Evolutionary conservation across 1,140 invertebrate species (phyloP).

Genomic region (Drosophila nigrodunni): DNA sequence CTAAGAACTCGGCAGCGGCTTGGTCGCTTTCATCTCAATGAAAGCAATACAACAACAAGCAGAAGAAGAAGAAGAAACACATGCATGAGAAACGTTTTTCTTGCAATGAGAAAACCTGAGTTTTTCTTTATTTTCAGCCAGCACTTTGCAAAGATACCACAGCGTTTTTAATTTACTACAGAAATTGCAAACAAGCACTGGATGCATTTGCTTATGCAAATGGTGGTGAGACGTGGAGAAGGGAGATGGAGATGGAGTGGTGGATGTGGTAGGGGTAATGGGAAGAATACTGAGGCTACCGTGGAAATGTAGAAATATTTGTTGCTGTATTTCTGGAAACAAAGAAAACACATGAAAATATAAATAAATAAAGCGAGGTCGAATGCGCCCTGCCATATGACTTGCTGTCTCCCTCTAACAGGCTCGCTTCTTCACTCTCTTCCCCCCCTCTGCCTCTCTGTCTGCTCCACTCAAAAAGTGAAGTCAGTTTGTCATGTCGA

Average conservation of each 20-base stretch:
- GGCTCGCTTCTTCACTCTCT: background rate
- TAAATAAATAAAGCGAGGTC: slow-evolving; percentile 83
- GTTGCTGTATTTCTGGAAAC: slow-evolving; percentile 60
- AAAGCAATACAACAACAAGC: slow-evolving; percentile 15
- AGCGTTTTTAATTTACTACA: slow-evolving; percentile 79
- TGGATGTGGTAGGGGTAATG: no score
- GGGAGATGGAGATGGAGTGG: background rate
- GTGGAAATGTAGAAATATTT: slow-evolving; percentile 62
- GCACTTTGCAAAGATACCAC: slow-evolving; percentile 63
- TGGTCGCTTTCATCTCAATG: slow-evolving; percentile 32
- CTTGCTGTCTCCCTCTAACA: slow-evolving; percentile 2
- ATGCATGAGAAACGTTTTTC: slow-evolving; percentile 61
- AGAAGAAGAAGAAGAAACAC: slow-evolving; percentile 11
- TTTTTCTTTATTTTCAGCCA: slow-evolving; percentile 23
- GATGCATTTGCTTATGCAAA: slow-evolving; percentile 20
- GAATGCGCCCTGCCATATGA: slow-evolving; percentile 60
- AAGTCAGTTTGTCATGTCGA: slow-evolving; percentile 77
- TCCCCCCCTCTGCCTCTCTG: slow-evolving; percentile 26
- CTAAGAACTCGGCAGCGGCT: slow-evolving; percentile 9
- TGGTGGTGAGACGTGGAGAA: background rate
- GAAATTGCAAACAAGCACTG: slow-evolving; percentile 64
- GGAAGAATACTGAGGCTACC: background rate
- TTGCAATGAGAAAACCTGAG: slow-evolving; percentile 49
- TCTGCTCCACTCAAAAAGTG: slow-evolving; percentile 47
- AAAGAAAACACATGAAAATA: slow-evolving; percentile 73